A percentile compares a stretch with the other conserved stretches of the same genome.
These are phyloP conservation scores for Otocyon megalotis DNA, from an alignment of 2,113 vertebrate genomes.

Conservation along the genomic window DNA sequence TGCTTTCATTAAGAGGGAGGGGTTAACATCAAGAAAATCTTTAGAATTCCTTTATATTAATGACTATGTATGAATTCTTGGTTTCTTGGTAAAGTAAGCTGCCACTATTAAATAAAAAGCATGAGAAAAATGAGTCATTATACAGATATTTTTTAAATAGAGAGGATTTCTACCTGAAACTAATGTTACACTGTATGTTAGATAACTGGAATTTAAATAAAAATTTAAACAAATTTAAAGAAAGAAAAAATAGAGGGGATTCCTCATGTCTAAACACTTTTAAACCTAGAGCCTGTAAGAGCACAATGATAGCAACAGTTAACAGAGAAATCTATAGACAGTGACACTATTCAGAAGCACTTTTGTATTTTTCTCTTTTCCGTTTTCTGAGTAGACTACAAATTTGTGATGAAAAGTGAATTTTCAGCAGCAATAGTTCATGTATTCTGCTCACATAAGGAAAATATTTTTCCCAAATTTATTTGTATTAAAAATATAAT, in stretches of 20 bases:
- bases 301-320: not conserved
- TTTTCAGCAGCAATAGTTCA: slow-evolving; percentile 48
- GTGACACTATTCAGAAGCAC: not conserved
- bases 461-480: slow-evolving; percentile 55
- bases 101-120: not conserved
- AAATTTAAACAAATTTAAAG: not conserved
- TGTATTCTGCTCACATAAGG: slow-evolving; percentile 15
- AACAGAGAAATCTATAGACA: not conserved
- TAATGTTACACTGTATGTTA: not conserved
- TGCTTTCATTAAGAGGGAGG: not conserved
- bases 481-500: slow-evolving; percentile 42
- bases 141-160: not conserved
- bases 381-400: not conserved
- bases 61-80: not conserved
- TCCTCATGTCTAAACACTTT: not conserved
- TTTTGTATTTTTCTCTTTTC: not conserved
- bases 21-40: not conserved
- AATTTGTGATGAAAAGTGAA: not conserved
- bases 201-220: not conserved
- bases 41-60: not conserved
- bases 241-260: not conserved
- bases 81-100: not conserved
- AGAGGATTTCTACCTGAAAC: not conserved
- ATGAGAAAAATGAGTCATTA: not conserved
- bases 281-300: not conserved